Evolutionary conservation across 2,888 invertebrate genomes (phyloP).

Genomic region (Thereva unica): DNA sequence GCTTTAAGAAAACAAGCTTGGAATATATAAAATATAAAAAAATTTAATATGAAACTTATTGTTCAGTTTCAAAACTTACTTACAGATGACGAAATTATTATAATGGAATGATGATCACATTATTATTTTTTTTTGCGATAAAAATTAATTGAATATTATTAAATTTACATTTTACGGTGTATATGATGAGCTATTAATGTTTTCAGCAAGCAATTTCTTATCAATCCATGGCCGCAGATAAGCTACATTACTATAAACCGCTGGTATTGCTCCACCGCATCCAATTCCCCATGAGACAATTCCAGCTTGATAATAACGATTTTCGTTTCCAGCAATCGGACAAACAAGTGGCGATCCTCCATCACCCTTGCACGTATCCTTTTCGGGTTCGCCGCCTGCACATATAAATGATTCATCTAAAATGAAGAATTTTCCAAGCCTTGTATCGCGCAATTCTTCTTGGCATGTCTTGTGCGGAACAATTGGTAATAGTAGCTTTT

Average conservation of each 20-base stretch:
- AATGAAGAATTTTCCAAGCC: slow-evolving; percentile 69
- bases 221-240: slow-evolving; percentile 71
- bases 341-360: slow-evolving; percentile 81
- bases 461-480: slow-evolving; percentile 62
- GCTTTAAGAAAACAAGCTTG: too few relatives aligned
- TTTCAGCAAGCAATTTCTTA: slow-evolving; percentile 37
- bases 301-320: slow-evolving; percentile 59
- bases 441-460: slow-evolving; percentile 63
- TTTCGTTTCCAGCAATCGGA: slow-evolving; percentile 60
- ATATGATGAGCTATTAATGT: slow-evolving; percentile 28
- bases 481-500: slow-evolving; percentile 72
- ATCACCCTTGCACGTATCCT: slow-evolving; percentile 76
- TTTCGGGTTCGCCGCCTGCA: slow-evolving; percentile 75
- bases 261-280: slow-evolving; percentile 71
- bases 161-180: too few relatives aligned
- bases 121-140: too few relatives aligned
- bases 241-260: slow-evolving; percentile 74
- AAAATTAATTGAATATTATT: too few relatives aligned
- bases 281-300: slow-evolving; percentile 85
- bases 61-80: too few relatives aligned
- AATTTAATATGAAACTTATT: too few relatives aligned
- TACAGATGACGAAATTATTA: too few relatives aligned
- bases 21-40: too few relatives aligned
- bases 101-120: too few relatives aligned
- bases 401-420: slow-evolving; percentile 74